Evolutionary conservation across 2,888 invertebrate genomes (phyloP), one percentile per base, ranked within the genome.

Genomic region (Zeuzera pyrina): DNA sequence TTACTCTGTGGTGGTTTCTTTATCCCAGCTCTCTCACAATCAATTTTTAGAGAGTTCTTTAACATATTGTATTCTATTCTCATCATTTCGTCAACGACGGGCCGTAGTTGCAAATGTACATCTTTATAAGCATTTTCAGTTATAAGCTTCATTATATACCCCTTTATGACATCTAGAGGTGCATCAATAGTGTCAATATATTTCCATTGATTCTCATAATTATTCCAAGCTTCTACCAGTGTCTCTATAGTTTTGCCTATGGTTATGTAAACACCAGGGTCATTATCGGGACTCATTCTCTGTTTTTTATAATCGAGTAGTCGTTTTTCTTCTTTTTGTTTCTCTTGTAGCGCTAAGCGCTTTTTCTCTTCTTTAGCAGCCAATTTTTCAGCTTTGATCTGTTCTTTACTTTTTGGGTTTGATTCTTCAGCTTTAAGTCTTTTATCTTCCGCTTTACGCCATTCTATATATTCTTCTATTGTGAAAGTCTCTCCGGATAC

Each of bases 51-150:
- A 34, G 85, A 88, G 45, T 54, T 85, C 66, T 84, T 83, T 12
- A 89, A 57, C 31, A 77, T 41, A 3, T 70, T 70, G 28, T 88
- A 55, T 47, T 89, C 88, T 14, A 85, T 33, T 47, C 81, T 77
- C 89, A 90, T 89, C 45, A 86, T 51, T 46, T 88, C 88, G 53
- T 93, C 93, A 1, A 92, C 91, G 28, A 88, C 76, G 21, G 84
- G 69, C n/a, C 91, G 76, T 16, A 92, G 72, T 52, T 92, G 86
- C 15, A 87, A 47, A 34, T 91, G 88, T 31, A 90, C 78, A 40
- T 90, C 87, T 35, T 85, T 69, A 40, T 88, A 86, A 41, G 89
- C 87, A 39, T 88, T 85, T 44, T 89, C 88, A 6, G 86, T 87
- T 23, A 94, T 86, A 19, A 92, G 61, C 41, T 89, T 85, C 47